These are phyloP conservation scores for Pogonus chalceus DNA, from an alignment of 1,140 invertebrate genomes.

Conservation along the genomic window DNA sequence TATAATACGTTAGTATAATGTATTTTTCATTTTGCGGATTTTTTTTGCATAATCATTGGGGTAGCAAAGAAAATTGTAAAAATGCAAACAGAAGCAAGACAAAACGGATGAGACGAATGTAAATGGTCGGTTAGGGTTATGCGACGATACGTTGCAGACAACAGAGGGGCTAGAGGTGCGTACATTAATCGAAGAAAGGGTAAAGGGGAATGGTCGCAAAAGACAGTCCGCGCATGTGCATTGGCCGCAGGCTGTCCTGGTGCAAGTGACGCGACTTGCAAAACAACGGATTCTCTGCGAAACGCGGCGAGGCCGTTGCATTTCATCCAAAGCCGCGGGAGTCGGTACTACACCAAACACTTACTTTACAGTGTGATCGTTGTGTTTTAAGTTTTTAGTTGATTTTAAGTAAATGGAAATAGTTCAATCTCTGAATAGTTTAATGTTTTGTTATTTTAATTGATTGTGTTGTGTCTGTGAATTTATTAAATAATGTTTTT, in stretches of 20 bases:
- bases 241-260: slow-evolving; percentile 24
- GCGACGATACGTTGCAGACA: not conserved
- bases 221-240: not conserved
- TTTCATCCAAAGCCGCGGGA: slow-evolving; percentile 33
- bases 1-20: too few species aligned
- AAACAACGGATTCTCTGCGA: slow-evolving; percentile 30
- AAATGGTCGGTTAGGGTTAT: not conserved
- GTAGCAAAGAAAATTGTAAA: too few species aligned
- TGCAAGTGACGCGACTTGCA: slow-evolving; percentile 29
- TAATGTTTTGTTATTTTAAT: slow-evolving; percentile 7
- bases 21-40: too few species aligned
- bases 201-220: slow-evolving; percentile 21
- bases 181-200: not conserved
- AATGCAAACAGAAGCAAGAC: not conserved
- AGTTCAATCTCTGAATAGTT: slow-evolving; percentile 5
- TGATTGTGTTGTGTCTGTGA: slow-evolving; percentile 8
- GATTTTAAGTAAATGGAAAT: slow-evolving; percentile 12
- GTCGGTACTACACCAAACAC: slow-evolving; percentile 33
- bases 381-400: slow-evolving; percentile 16
- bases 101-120: not conserved
- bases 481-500: slow-evolving; percentile 2
- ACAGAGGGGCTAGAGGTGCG: too few species aligned
- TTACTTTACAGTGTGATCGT: slow-evolving; percentile 1
- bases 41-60: too few species aligned
- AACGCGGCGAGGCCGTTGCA: slow-evolving; percentile 27